Evolutionary conservation across 2,113 vertebrate species (phyloP).

Genomic region (Forbesichthys agassizii): DNA sequence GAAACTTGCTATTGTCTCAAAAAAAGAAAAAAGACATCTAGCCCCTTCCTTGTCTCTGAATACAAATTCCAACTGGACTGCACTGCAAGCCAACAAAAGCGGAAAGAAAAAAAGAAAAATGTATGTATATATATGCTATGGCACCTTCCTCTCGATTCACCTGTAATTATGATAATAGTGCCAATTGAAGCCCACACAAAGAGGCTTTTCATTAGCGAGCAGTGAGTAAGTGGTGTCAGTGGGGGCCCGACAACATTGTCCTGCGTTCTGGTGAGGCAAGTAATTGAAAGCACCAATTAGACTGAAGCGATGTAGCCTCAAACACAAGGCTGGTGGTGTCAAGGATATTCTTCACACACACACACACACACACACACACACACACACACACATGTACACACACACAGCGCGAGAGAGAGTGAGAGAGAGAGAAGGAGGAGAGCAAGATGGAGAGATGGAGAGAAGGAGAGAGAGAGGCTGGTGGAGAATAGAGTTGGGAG

Average conservation of each 20-base stretch:
- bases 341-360: conserved; percentile 24
- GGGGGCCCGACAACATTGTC: conserved; percentile 54
- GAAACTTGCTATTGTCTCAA: too few species aligned
- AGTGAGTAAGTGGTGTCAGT: conserved; percentile 26
- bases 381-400: too few species aligned
- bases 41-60: too few species aligned
- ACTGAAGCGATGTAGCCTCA: conserved; percentile 46
- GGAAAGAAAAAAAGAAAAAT: too few species aligned
- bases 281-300: conserved; percentile 58
- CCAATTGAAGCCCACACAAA: conserved; percentile 31
- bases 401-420: too few species aligned
- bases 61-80: too few species aligned
- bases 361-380: too few species aligned
- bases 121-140: too few species aligned
- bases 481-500: conserved; percentile 60
- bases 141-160: conserved; percentile 16
- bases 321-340: conserved; percentile 35
- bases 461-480: conserved; percentile 30
- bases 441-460: conserved; percentile 11
- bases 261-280: conserved; percentile 45
- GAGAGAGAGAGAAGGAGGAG: background rate
- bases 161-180: conserved; percentile 46
- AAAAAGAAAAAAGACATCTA: too few species aligned
- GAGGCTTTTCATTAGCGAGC: conserved; percentile 21
- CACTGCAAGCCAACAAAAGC: too few species aligned